phyloP scores from a whole-genome alignment of 30 jellyfish, hydroid and myxozoan species.

The Catostylus mosaicus region DNA sequence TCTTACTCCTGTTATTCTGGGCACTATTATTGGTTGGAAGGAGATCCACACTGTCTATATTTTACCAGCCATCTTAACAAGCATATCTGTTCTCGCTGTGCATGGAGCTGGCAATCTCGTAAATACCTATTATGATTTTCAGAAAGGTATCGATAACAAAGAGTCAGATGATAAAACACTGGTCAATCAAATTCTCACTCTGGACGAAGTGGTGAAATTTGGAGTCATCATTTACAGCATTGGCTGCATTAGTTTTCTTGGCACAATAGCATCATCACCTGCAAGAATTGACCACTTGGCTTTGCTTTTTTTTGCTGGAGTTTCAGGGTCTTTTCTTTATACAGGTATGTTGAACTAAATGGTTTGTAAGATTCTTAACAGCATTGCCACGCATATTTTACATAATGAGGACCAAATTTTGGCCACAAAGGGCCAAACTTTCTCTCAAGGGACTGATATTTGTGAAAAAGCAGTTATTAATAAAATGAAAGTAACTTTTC shows the following conservation, averaged over 20 bases:
- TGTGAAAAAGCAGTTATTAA: too few species aligned
- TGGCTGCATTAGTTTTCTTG: slow-evolving; percentile 72
- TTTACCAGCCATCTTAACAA: slow-evolving; percentile 15
- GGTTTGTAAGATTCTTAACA: too few species aligned
- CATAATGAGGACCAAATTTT: too few species aligned
- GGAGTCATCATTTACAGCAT: slow-evolving; percentile 59
- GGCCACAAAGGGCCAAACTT: too few species aligned
- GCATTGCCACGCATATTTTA: too few species aligned
- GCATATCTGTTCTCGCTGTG: slow-evolving; percentile 50
- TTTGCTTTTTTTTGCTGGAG: slow-evolving; percentile 73
- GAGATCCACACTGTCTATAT: slow-evolving; percentile 36
- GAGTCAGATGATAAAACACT: slow-evolving; percentile 87
- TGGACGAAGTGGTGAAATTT: slow-evolving; percentile 70
- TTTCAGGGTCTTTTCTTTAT: slow-evolving; percentile 83
- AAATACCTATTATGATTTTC: slow-evolving; percentile 84
- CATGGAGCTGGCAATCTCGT: slow-evolving; percentile 91
- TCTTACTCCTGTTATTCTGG: slow-evolving; percentile 80
- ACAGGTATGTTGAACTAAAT: slow-evolving; percentile 46
- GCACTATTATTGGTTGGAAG: slow-evolving; percentile 74
- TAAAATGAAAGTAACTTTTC: too few species aligned
- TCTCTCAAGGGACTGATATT: too few species aligned
- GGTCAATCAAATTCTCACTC: slow-evolving; percentile 65
- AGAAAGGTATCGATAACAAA: slow-evolving; percentile 70
- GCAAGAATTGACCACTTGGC: slow-evolving; percentile 66
- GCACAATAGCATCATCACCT: slow-evolving; percentile 43